phyloP scores from a whole-genome alignment of 2,888 invertebrate species.

The Tipula vernalis region DNA sequence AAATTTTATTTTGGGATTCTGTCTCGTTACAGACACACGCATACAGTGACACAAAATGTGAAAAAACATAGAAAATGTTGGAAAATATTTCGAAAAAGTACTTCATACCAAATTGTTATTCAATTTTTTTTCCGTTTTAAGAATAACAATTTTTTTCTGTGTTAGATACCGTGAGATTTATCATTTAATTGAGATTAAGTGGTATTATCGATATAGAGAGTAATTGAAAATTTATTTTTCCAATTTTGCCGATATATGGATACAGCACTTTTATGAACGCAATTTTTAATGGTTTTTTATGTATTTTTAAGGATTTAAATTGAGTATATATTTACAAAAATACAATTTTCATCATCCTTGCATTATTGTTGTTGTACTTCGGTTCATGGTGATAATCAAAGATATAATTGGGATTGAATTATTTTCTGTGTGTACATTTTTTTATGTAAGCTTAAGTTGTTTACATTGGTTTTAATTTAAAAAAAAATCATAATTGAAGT shows the following conservation, averaged over 20 bases:
- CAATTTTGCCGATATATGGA: background rate
- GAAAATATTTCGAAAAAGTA: background rate
- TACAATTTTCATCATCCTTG: background rate
- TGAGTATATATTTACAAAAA: background rate
- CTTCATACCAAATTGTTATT: background rate
- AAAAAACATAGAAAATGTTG: background rate
- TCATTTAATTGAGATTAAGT: constrained; percentile 4
- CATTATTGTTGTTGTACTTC: background rate
- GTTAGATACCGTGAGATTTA: background rate
- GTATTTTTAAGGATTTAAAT: background rate
- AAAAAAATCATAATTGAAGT: background rate
- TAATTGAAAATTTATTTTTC: background rate
- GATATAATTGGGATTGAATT: background rate
- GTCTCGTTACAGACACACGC: background rate
- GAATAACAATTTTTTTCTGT: background rate
- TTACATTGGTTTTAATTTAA: background rate
- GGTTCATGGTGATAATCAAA: background rate
- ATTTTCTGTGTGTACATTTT: background rate
- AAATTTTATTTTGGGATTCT: background rate
- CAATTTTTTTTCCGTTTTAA: background rate
- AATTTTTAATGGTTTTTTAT: background rate
- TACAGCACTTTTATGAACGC: background rate
- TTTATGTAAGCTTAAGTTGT: background rate
- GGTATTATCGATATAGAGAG: background rate
- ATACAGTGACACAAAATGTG: background rate